Conservation (phyloP, 2,113 vertebrate genomes). For the Seriola aureovittata region DNA sequence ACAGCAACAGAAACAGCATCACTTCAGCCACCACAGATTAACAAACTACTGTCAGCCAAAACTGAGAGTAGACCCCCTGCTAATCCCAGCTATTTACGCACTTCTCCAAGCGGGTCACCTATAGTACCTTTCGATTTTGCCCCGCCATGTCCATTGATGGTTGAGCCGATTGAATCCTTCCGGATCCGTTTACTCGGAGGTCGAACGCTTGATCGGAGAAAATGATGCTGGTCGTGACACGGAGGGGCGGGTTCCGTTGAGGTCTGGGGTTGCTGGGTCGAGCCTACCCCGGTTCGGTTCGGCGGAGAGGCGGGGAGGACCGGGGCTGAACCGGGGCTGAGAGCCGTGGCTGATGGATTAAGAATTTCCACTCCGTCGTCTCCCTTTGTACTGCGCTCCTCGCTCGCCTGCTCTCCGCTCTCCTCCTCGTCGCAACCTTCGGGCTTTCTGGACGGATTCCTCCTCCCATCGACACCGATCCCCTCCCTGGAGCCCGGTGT, state of each 20-base stretch:
- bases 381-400: slow-evolving; percentile 92
- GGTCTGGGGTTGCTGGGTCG: slow-evolving; percentile 76
- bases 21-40: slow-evolving; percentile 4
- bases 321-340: slow-evolving; percentile 78
- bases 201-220: slow-evolving; percentile 97
- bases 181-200: slow-evolving; percentile 97
- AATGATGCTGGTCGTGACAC: slow-evolving; percentile 98
- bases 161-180: slow-evolving; percentile 91
- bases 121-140: slow-evolving; percentile 90
- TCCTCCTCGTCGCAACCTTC: slow-evolving; percentile 90
- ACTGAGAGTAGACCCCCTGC: slow-evolving; percentile 27
- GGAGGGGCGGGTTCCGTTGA: slow-evolving; percentile 81
- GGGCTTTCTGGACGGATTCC: slow-evolving; percentile 90
- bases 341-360: slow-evolving; percentile 83
- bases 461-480: slow-evolving; percentile 90
- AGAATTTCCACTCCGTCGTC: slow-evolving; percentile 88
- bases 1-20: slow-evolving; percentile 24
- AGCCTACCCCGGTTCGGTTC: slow-evolving; percentile 71
- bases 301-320: slow-evolving; percentile 76
- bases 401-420: slow-evolving; percentile 92
- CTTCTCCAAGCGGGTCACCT: slow-evolving; percentile 79
- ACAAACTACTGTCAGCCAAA: slow-evolving; percentile 35
- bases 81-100: slow-evolving; percentile 26
- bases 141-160: slow-evolving; percentile 86
- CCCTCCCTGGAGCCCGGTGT: slow-evolving; percentile 94